phyloP scores from a whole-genome alignment of 2,888 invertebrate genomes.

The Galerucella pusilla region DNA sequence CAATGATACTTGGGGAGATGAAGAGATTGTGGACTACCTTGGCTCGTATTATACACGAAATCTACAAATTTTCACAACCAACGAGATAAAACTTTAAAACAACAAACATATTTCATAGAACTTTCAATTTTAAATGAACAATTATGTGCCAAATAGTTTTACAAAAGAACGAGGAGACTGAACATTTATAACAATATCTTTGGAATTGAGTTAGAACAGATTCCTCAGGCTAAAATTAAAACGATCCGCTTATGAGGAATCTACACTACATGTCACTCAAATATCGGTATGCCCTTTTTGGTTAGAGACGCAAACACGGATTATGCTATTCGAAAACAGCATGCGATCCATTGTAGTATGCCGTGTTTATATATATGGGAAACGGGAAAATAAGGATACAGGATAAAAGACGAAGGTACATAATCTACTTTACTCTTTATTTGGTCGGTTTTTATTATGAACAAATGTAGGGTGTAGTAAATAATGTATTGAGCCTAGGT shows the following conservation, averaged over 20 bases:
- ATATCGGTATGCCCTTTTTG: conserved; percentile 45
- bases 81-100: too few relatives aligned
- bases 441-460: conserved; percentile 20
- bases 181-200: background rate
- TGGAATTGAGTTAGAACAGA: background rate
- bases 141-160: too few relatives aligned
- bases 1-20: too few relatives aligned
- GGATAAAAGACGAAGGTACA: conserved; percentile 40
- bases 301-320: conserved; percentile 51
- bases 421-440: conserved; percentile 42
- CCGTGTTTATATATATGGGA: conserved; percentile 48
- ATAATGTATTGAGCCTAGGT: background rate
- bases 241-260: conserved; percentile 8
- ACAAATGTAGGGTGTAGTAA: conserved; percentile 3
- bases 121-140: too few relatives aligned
- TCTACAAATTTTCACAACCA: too few relatives aligned
- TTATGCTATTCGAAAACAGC: conserved; percentile 45
- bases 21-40: too few relatives aligned
- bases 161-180: too few relatives aligned
- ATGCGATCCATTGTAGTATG: conserved; percentile 39
- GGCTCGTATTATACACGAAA: too few relatives aligned
- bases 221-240: background rate
- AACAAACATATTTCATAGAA: too few relatives aligned
- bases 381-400: conserved; percentile 49
- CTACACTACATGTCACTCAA: conserved; percentile 35